Evolutionary conservation across 1,140 invertebrate genomes (phyloP).

Genomic region (Mesaphorura yosii): DNA sequence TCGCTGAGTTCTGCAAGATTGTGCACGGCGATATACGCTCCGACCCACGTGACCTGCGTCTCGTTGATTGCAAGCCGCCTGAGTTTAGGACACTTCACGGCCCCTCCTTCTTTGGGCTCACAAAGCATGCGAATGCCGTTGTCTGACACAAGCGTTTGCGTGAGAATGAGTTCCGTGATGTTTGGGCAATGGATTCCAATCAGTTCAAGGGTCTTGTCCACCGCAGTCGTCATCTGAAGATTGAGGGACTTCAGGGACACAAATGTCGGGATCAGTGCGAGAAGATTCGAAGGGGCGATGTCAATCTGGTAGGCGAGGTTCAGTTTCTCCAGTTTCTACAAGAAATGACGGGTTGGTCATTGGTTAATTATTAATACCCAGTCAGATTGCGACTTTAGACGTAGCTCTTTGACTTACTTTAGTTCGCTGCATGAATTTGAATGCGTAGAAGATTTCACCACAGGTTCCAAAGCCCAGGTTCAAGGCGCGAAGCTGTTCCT

Average conservation of each 20-base stretch:
- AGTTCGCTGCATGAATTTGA: constrained; percentile 33
- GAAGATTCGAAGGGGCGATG: constrained; percentile 31
- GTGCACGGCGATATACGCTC: constrained; percentile 30
- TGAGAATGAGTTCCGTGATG: constrained; percentile 33
- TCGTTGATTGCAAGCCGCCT: constrained; percentile 32
- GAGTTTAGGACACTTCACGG: constrained; percentile 30
- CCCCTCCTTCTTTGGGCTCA: constrained; percentile 19
- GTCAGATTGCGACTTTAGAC: too few species aligned
- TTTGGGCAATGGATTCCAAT: constrained; percentile 32
- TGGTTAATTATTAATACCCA: too few species aligned
- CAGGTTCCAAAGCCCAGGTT: constrained; percentile 29
- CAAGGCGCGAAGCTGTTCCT: constrained; percentile 29
- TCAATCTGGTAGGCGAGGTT: constrained; percentile 33
- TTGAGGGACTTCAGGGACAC: constrained; percentile 31
- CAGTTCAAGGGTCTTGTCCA: constrained; percentile 32
- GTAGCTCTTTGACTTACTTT: too few species aligned
- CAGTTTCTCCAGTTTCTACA: constrained; percentile 29
- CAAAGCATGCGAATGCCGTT: constrained; percentile 32
- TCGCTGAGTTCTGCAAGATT: constrained; percentile 32
- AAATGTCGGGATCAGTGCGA: constrained; percentile 32
- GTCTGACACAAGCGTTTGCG: constrained; percentile 34
- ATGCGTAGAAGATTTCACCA: constrained; percentile 31
- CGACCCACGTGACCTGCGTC: constrained; percentile 31
- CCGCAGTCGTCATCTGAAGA: constrained; percentile 34
- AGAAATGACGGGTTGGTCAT: not conserved